Evolutionary conservation across 2,797 vertebrate genomes (phyloP), one percentile per base, ranked within the genome.

Genomic region (Pantherophis alleghaniensis): DNA sequence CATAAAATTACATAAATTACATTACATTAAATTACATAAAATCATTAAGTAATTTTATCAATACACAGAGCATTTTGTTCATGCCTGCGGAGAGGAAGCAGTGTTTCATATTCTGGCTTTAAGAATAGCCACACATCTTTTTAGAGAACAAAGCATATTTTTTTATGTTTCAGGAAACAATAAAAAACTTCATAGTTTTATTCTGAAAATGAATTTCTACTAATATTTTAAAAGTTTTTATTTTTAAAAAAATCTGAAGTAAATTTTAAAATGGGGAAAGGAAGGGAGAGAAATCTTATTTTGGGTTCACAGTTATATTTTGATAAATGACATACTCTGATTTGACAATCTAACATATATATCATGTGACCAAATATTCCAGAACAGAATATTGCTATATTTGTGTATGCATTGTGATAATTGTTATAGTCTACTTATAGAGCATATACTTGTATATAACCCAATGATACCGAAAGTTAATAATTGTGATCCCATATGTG

Each of bases 181-280:
- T 57, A 32, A 69, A 69, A 66, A 0, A 1, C 91, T 93, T 86
- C 56, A 37, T 0, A 28, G 3, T 83, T 74, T 57, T 88, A 74
- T 7, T 2, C 1, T 0, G 2, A 37, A 37, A 88, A 60, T 93
- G 10, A 2, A 42, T 83, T 60, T 89, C 7, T 91, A 87, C 56
- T 61, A 93, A 63, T 56, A 87, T 1, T 20, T 92, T 92, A 91
- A 92, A 86, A 5, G 13, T 32, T 53, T 86, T 94, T 93, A 57
- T 79, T 89, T 96, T 79, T 1, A 24, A 87, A 69, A 66, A 92
- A 87, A 92, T 53, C 56, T 94, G 16, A 26, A 95, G 10, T 93
- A 88, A 92, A 69, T n/a, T 55, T 87, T 91, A 93, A 79, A 61
- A 69, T 87, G 18, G 9, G 55, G 4, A 88, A 61, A 61, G 22